A percentile compares a stretch with the other conserved stretches of the same genome.
phyloP scores from a whole-genome alignment of 2,888 invertebrate genomes.

The Selenia dentaria region DNA sequence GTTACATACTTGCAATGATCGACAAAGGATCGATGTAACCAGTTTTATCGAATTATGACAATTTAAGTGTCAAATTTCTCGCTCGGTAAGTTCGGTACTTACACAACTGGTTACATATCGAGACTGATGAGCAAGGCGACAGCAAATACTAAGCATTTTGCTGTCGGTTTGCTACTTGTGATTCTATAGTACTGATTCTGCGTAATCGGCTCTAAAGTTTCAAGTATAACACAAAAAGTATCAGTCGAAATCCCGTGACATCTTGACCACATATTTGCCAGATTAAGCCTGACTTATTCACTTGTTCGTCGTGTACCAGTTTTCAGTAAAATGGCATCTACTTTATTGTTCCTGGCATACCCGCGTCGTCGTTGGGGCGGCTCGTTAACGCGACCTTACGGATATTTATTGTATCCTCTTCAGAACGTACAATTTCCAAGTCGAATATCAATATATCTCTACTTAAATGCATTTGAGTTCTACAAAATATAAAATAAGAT shows the following conservation, averaged over 20 bases:
- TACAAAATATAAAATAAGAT: conserved; percentile 17
- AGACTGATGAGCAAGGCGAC: too few species aligned
- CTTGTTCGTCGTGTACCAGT: conserved; percentile 56
- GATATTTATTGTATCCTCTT: conserved; percentile 82
- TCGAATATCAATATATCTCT: conserved; percentile 39
- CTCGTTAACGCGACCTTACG: conserved; percentile 82
- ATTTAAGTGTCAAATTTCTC: too few species aligned
- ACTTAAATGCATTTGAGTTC: conserved; percentile 24
- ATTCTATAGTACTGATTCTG: too few species aligned
- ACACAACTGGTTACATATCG: too few species aligned
- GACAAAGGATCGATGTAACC: too few species aligned
- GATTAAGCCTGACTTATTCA: conserved; percentile 56
- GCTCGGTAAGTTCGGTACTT: too few species aligned
- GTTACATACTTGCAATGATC: too few species aligned
- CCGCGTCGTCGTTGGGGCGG: conserved; percentile 52
- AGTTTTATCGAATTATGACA: too few species aligned
- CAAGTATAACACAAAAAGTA: too few species aligned
- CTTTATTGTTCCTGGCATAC: conserved; percentile 77
- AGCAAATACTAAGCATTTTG: too few species aligned
- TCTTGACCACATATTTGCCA: conserved; percentile 50
- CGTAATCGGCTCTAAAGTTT: too few species aligned
- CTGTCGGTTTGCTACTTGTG: too few species aligned
- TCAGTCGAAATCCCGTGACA: conserved; percentile 30
- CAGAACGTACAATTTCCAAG: conserved; percentile 81
- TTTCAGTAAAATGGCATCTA: conserved; percentile 63